Evolutionary conservation across 1,140 invertebrate species (phyloP).

Genomic region (Gonatopus flavifemur): DNA sequence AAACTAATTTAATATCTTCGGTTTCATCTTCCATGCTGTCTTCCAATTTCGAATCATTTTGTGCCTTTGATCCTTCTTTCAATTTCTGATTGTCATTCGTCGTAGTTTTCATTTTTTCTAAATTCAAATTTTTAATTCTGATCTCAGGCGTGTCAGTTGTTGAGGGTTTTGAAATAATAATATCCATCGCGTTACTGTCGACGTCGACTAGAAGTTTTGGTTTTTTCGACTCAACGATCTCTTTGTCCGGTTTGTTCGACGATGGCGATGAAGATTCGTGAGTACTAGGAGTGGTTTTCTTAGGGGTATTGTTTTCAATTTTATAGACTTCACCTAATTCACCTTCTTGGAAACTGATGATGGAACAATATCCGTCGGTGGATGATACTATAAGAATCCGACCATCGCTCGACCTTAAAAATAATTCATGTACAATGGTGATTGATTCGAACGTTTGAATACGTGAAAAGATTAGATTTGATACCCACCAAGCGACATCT

Average conservation of each 20-base stretch:
- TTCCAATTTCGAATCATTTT: slow-evolving; percentile 10
- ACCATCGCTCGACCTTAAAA: slow-evolving; percentile 78
- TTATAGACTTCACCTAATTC: slow-evolving; percentile 80
- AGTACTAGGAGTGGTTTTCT: slow-evolving; percentile 32
- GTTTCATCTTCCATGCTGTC: slow-evolving; percentile 34
- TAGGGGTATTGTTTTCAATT: slow-evolving; percentile 5
- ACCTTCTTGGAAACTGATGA: slow-evolving; percentile 78
- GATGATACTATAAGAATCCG: slow-evolving; percentile 81
- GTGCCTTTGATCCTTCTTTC: background rate
- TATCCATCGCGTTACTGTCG: slow-evolving; percentile 52
- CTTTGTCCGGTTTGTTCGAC: no score
- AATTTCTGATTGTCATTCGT: slow-evolving; percentile 6
- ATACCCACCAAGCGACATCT: slow-evolving; percentile 81
- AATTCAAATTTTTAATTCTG: background rate
- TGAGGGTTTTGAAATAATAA: slow-evolving; percentile 31
- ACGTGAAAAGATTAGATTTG: slow-evolving; percentile 10
- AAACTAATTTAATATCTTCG: slow-evolving; percentile 70
- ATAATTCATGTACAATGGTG: background rate
- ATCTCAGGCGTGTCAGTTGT: background rate
- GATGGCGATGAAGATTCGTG: background rate
- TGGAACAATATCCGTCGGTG: slow-evolving; percentile 93
- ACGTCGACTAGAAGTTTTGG: slow-evolving; percentile 40
- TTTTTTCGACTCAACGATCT: no score
- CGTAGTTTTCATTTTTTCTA: background rate
- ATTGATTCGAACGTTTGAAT: slow-evolving; percentile 7